Evolutionary conservation across 1,140 invertebrate species (phyloP).

Genomic region (Megathymus violae): DNA sequence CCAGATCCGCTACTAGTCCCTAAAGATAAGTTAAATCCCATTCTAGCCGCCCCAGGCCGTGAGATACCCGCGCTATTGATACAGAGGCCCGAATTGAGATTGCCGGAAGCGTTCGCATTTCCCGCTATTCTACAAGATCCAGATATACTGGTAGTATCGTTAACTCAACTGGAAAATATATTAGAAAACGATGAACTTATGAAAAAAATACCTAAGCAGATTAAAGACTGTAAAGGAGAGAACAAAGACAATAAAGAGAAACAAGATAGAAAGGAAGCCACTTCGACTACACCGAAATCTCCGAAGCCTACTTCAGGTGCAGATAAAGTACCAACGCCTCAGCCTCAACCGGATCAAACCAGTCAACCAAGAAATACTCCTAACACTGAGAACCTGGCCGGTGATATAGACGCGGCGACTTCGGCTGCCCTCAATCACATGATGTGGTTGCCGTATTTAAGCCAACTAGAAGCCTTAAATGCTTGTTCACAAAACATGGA

Average conservation of each 20-base stretch:
- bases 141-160: conserved; percentile 90
- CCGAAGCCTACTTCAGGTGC: conserved; percentile 65
- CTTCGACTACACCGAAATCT: conserved; percentile 53
- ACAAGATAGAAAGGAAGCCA: conserved; percentile 21
- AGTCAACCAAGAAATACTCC: conserved; percentile 65
- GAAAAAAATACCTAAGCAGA: conserved; percentile 60
- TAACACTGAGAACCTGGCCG: conserved; percentile 80
- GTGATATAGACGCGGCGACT: conserved; percentile 87
- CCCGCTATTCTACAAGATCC: conserved; percentile 90
- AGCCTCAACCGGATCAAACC: conserved; percentile 60
- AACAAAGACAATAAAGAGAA: conserved; percentile 4
- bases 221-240: conserved; percentile 1
- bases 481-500: conserved; percentile 79
- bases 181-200: conserved; percentile 83
- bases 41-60: conserved; percentile 88
- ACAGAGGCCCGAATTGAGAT: conserved; percentile 87
- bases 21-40: conserved; percentile 87
- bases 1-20: conserved; percentile 92
- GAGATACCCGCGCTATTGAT: conserved; percentile 90
- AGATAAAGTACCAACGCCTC: conserved; percentile 49
- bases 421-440: conserved; percentile 88
- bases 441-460: conserved; percentile 88
- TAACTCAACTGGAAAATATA: conserved; percentile 90
- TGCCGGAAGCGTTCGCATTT: conserved; percentile 88
- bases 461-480: conserved; percentile 84